Base-by-base conservation (phyloP, 23 tunicate species). In the Diplosoma virens region DNA sequence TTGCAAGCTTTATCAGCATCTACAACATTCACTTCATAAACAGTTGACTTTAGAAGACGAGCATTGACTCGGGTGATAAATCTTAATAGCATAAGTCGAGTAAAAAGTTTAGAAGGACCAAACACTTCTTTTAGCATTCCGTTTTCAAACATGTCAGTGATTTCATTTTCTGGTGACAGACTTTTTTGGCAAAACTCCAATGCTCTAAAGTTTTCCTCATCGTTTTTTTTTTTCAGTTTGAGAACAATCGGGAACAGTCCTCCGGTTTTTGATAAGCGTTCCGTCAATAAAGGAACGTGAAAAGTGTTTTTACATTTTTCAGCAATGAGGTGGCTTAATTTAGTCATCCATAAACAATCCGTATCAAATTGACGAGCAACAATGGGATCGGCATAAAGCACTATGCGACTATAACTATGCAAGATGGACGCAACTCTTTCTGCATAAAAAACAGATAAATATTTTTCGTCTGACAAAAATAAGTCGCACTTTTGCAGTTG, bases 401-500 rank as follows among this genome's bases (percentile, higher is more conserved):
- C 5, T 2, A 23, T 9, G 4, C 63, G 33, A 73, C 79, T 73
- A 35, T 52, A 56, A 17, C 30, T 30, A 31, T 58, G 81, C 50
- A 76, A 33, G 17, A 76, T 76, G 25, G 69, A 76, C 5, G 81
- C 69, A 30, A 76, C 5, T 25, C 81, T 30, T 20, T 76, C 68
- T 32, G 68, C 81, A 21, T 31, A 76, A 58, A 76, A 76, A 3
- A 76, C 4, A 1, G 17, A 20, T 33, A 28, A 25, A 24, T 56
- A 52, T n/a, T 56, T 56, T 30, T 33, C 29, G 32, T 76, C 81
- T 2, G 7, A 2, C 9, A 72, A 25, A 72, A 72, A 72, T 33
- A 47, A 9, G 17, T 48, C n/a, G 25, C 35, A 27, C 21, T 27
- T 18, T 22, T 50, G 78, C 16, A 72, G 61, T 29, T 47, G 18